Percentiles rank a stretch among this genome's conserved stretches.
phyloP scores from a whole-genome alignment of 2,113 vertebrate species.

The Pelecanoides urinatrix region DNA sequence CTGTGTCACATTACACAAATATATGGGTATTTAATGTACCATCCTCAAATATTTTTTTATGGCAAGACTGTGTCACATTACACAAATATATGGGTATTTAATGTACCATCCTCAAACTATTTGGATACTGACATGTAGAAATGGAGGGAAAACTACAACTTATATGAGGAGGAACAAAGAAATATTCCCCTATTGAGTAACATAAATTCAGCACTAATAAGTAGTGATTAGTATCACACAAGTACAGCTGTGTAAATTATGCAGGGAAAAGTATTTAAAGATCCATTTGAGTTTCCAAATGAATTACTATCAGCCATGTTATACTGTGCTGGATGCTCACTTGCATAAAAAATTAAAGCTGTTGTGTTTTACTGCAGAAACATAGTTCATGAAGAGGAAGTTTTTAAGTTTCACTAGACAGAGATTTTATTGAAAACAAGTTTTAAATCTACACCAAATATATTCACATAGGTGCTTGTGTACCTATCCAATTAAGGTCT shows the following conservation, averaged over 20 bases:
- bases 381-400: background rate
- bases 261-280: constrained; percentile 26
- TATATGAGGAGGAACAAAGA: background rate
- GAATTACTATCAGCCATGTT: background rate
- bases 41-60: background rate
- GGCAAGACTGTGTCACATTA: background rate
- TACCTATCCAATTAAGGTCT: background rate
- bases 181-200: background rate
- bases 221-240: background rate
- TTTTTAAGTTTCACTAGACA: constrained; percentile 10
- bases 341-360: constrained; percentile 45
- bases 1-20: background rate
- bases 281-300: constrained; percentile 8
- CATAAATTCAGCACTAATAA: constrained; percentile 20
- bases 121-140: background rate
- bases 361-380: constrained; percentile 4
- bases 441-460: background rate
- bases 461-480: background rate
- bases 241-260: constrained; percentile 12
- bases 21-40: background rate
- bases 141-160: background rate
- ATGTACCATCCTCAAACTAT: background rate
- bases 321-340: background rate
- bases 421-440: background rate
- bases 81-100: background rate